Evolutionary conservation across 2,888 invertebrate species (phyloP).

Genomic region (Cremastinae sp.): DNA sequence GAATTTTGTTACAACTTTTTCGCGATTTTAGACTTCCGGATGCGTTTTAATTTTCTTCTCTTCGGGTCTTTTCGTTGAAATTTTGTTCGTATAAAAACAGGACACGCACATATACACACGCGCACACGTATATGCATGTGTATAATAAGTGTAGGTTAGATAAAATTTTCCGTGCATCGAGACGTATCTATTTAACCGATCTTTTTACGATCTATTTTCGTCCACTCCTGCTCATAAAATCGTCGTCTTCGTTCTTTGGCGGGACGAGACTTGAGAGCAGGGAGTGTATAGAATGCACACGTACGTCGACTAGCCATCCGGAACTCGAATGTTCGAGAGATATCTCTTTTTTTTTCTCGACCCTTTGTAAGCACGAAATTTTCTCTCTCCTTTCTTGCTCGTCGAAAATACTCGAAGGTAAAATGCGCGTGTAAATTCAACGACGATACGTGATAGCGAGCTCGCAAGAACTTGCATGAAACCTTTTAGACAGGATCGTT

Average conservation of each 20-base stretch:
- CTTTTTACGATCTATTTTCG: slow-evolving; percentile 56
- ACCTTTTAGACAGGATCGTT: background rate
- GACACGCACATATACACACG: background rate
- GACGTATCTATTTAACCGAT: slow-evolving; percentile 43
- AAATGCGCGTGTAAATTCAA: slow-evolving; percentile 42
- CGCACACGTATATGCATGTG: background rate
- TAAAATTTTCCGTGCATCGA: slow-evolving; percentile 3
- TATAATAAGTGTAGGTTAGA: background rate
- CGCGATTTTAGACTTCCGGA: too few species aligned
- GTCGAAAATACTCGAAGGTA: slow-evolving; percentile 35
- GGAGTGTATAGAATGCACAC: too few species aligned
- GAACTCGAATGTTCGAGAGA: background rate
- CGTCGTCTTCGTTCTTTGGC: slow-evolving; percentile 1
- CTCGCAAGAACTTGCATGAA: background rate
- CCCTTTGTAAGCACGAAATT: slow-evolving; percentile 22
- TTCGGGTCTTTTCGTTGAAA: too few species aligned
- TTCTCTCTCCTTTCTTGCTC: slow-evolving; percentile 10
- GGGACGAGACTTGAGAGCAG: background rate
- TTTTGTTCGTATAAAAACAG: background rate
- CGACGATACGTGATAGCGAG: slow-evolving; percentile 35
- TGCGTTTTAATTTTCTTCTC: too few species aligned
- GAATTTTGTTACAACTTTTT: too few species aligned
- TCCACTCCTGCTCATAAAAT: slow-evolving; percentile 43
- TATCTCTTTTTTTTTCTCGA: slow-evolving; percentile 11
- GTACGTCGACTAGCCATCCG: background rate